Conservation (phyloP, 1,140 invertebrate genomes). For the Tenebrio molitor region DNA sequence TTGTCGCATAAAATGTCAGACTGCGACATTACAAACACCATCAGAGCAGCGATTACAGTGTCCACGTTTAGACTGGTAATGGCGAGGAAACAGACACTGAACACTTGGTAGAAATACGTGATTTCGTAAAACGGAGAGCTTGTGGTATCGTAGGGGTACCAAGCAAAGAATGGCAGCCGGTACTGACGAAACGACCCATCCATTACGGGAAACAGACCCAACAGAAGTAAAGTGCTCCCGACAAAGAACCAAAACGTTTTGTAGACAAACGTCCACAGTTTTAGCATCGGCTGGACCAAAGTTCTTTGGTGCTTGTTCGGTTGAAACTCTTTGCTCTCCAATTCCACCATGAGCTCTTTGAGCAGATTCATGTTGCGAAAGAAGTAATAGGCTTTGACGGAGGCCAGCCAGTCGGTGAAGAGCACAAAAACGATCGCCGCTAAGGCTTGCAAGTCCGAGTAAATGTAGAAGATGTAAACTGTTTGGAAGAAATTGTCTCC, state of each 20-base stretch:
- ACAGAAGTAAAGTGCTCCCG: too few relatives aligned
- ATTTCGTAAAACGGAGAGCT: too few relatives aligned
- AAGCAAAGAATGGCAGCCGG: too few relatives aligned
- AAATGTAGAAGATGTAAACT: neutral
- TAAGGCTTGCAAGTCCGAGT: neutral
- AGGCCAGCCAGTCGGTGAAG: neutral
- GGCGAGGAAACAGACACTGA: neutral
- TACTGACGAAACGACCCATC: too few relatives aligned
- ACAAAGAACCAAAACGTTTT: neutral
- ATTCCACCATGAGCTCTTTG: neutral
- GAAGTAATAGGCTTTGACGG: neutral
- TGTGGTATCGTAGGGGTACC: too few relatives aligned
- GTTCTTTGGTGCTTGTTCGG: neutral
- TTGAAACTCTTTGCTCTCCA: neutral
- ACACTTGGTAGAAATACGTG: too few relatives aligned
- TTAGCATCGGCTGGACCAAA: neutral
- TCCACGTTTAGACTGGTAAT: neutral
- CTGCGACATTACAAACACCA: neutral
- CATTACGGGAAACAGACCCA: too few relatives aligned
- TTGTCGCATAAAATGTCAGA: neutral
- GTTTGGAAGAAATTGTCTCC: neutral
- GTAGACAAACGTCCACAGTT: neutral
- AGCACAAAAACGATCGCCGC: neutral
- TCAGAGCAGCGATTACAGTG: neutral
- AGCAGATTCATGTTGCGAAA: neutral